A percentile compares a stretch with the other conserved stretches of the same genome.
These are phyloP conservation scores for Drosophila pandora DNA, from an alignment of 1,140 invertebrate species.

Conservation along the genomic window DNA sequence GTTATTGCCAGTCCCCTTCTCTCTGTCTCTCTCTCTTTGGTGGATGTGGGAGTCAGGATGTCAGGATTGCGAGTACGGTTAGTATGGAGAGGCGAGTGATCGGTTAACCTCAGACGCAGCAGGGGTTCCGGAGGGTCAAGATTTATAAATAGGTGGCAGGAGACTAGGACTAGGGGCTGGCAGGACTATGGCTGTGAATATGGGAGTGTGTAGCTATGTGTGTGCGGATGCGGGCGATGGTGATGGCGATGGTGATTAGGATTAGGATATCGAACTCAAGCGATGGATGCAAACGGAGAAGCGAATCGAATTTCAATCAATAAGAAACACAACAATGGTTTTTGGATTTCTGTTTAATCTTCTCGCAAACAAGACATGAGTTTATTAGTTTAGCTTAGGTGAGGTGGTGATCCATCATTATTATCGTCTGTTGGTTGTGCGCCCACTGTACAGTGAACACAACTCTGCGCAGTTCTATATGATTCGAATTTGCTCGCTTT, in stretches of 20 bases:
- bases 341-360: slow-evolving; percentile 75
- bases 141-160: too few relatives aligned
- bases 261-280: not conserved
- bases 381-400: slow-evolving; percentile 47
- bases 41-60: not conserved
- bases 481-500: slow-evolving; percentile 17
- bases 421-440: slow-evolving; percentile 14
- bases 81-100: not conserved
- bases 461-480: slow-evolving; percentile 22
- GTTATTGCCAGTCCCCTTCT: not conserved
- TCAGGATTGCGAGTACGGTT: not conserved
- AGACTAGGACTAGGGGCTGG: not conserved
- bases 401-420: slow-evolving; percentile 51
- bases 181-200: too few relatives aligned
- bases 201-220: too few relatives aligned
- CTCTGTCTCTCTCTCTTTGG: not conserved
- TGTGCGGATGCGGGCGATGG: too few relatives aligned
- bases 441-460: not conserved
- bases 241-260: not conserved
- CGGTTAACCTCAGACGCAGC: not conserved
- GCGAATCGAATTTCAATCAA: slow-evolving; percentile 34
- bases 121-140: too few relatives aligned
- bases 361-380: slow-evolving; percentile 72
- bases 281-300: not conserved
- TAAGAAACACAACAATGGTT: slow-evolving; percentile 76